Evolutionary conservation across 1,140 invertebrate genomes (phyloP).

Genomic region (Campoletis sonorensis): DNA sequence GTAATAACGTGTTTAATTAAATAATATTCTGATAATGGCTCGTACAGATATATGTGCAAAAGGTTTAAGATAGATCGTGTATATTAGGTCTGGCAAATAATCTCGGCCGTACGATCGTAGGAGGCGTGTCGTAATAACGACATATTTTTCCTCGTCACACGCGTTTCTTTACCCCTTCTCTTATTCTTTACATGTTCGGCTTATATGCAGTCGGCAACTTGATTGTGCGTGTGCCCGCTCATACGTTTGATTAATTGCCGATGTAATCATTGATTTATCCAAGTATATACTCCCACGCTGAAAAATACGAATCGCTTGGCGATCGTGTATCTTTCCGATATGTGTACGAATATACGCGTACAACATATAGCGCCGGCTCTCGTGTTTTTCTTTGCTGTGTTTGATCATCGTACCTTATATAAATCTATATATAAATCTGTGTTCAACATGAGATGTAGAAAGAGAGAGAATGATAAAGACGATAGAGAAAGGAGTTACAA

Average conservation of each 20-base stretch:
- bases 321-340: conserved; percentile 34
- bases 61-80: not conserved
- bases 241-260: conserved; percentile 56
- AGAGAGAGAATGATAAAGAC: not conserved
- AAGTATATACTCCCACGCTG: conserved; percentile 51
- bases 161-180: not conserved
- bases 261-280: conserved; percentile 59
- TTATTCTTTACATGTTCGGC: not conserved
- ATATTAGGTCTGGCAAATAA: conserved; percentile 8
- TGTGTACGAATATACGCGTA: not conserved
- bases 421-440: not conserved
- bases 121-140: conserved; percentile 44
- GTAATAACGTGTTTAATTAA: not conserved
- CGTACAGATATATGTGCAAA: not conserved
- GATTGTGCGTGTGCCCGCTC: conserved; percentile 11
- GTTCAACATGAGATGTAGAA: not conserved
- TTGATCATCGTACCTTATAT: not conserved
- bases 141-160: conserved; percentile 30
- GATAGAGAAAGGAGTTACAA: conserved; percentile 26
- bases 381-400: not conserved
- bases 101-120: conserved; percentile 34
- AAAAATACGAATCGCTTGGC: conserved; percentile 37
- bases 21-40: not conserved
- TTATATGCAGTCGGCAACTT: conserved; percentile 27
- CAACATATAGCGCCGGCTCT: conserved; percentile 25